Percentiles rank a stretch among this genome's conserved stretches.
phyloP scores from a whole-genome alignment of 1,140 invertebrate species.

The Chlorops oryzae region DNA sequence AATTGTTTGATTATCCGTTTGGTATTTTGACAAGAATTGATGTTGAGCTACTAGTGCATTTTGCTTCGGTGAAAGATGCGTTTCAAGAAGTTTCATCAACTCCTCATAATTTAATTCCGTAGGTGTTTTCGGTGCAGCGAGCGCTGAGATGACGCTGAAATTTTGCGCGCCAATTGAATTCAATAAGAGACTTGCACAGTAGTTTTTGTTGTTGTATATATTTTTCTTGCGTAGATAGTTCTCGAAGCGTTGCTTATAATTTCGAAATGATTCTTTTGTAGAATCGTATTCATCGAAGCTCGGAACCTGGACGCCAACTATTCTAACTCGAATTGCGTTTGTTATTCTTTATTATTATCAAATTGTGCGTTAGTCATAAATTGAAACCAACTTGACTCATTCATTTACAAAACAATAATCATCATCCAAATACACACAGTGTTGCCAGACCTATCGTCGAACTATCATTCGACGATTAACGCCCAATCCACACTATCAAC shows the following conservation, averaged over 20 bases:
- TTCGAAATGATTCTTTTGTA: constrained; percentile 1
- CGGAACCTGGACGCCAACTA: no score
- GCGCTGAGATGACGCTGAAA: neutral
- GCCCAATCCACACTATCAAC: no score
- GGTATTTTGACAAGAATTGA: neutral
- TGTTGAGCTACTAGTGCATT: constrained; percentile 4
- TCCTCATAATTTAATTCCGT: constrained; percentile 1
- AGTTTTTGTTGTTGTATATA: no score
- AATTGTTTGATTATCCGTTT: neutral
- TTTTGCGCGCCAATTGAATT: neutral
- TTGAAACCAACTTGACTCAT: no score
- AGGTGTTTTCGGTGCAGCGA: neutral
- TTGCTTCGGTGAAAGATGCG: constrained; percentile 1
- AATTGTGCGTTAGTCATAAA: no score
- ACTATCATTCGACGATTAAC: no score
- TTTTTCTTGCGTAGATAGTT: constrained; percentile 1
- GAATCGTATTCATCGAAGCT: neutral
- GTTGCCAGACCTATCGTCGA: no score
- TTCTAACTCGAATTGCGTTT: no score
- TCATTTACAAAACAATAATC: no score
- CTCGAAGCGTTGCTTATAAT: constrained; percentile 1
- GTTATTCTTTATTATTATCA: no score
- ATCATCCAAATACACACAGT: no score
- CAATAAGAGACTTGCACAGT: constrained; percentile 1
- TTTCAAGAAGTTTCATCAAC: neutral